Evolutionary conservation across 2,888 invertebrate species (phyloP).

Genomic region (Strigamia maritima): DNA sequence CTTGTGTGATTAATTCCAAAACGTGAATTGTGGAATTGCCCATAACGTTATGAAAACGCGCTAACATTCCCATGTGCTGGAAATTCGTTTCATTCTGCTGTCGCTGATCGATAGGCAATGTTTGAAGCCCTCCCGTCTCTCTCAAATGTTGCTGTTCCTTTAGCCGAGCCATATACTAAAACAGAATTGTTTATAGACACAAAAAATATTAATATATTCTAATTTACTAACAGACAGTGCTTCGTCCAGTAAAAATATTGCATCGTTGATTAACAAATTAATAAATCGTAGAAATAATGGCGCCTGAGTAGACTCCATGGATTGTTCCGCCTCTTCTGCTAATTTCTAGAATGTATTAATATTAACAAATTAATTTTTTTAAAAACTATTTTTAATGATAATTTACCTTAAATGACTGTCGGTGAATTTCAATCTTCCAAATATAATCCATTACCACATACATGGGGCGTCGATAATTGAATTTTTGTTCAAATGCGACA

Average conservation of each 20-base stretch:
- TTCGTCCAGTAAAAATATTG: conserved; percentile 90
- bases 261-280: conserved; percentile 95
- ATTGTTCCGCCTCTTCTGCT: conserved; percentile 74
- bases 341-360: conserved; percentile 59
- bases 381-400: neutral
- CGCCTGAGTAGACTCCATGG: conserved; percentile 85
- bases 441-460: conserved; percentile 87
- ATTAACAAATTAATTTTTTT: neutral
- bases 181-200: conserved; percentile 43
- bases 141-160: conserved; percentile 73
- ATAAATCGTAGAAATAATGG: conserved; percentile 91
- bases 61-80: conserved; percentile 75
- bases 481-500: conserved; percentile 94
- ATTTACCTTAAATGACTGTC: conserved; percentile 65
- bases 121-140: conserved; percentile 71
- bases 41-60: conserved; percentile 85
- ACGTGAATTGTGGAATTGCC: conserved; percentile 83
- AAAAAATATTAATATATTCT: neutral
- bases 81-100: conserved; percentile 70
- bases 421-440: conserved; percentile 78
- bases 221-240: conserved; percentile 57
- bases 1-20: conserved; percentile 71
- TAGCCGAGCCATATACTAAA: conserved; percentile 82
- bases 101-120: conserved; percentile 66
- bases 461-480: conserved; percentile 93